Percentiles rank a stretch among this genome's conserved stretches.
phyloP scores from a whole-genome alignment of 2,888 invertebrate species.

The Lycocerus yunnanus region DNA sequence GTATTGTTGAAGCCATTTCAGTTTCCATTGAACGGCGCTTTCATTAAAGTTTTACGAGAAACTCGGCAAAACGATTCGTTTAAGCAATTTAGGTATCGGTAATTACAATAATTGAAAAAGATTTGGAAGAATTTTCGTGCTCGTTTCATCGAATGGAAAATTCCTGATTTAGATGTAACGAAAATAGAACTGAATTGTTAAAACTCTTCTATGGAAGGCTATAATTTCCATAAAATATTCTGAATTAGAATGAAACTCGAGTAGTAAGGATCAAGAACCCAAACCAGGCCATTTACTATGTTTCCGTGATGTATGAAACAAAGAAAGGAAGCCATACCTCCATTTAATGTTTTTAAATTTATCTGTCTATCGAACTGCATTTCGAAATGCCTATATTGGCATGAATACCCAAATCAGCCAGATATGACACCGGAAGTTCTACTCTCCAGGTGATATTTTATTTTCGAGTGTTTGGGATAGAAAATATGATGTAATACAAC shows the following conservation, averaged over 20 bases:
- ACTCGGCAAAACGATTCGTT: background rate
- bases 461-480: too few species aligned
- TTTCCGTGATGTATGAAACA: background rate
- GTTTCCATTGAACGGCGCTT: background rate
- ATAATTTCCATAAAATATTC: background rate
- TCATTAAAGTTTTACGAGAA: background rate
- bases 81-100: background rate
- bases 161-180: background rate
- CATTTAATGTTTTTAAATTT: background rate
- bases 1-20: background rate
- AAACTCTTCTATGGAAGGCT: background rate
- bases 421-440: too few species aligned
- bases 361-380: background rate
- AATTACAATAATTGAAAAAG: background rate
- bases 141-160: background rate
- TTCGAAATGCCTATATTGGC: background rate
- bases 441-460: too few species aligned
- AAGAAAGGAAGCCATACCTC: background rate
- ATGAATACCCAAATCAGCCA: too few species aligned
- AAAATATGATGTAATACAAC: too few species aligned
- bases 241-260: background rate
- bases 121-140: background rate
- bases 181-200: background rate
- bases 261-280: background rate
- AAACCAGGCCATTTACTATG: background rate